These are phyloP conservation scores for Porites evermanni DNA, from an alignment of 92 coral and sea anemone species.

Conservation along the genomic window DNA sequence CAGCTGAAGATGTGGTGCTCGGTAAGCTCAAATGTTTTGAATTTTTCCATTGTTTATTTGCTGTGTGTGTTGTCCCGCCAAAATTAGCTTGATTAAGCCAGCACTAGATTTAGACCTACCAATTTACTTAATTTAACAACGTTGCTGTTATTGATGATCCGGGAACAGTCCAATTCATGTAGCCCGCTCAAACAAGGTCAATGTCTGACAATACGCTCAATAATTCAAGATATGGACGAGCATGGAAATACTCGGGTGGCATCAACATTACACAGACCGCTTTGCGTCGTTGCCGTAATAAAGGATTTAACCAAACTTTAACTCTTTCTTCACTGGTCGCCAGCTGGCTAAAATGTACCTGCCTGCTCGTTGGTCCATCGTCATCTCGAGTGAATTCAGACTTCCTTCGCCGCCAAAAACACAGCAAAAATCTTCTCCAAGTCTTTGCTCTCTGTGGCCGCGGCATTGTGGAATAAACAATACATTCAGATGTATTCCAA, in stretches of 20 bases:
- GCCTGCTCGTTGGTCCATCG: background rate
- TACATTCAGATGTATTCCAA: background rate
- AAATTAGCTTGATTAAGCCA: no score
- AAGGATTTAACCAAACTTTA: background rate
- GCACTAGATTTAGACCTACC: no score
- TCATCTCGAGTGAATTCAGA: background rate
- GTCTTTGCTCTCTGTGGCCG: background rate
- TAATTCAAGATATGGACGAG: background rate
- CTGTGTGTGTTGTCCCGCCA: no score
- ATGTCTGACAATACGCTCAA: background rate
- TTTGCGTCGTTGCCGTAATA: background rate
- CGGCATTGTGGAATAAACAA: background rate
- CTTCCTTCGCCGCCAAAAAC: background rate
- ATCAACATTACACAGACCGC: slow-evolving; percentile 1
- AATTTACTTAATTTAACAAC: no score
- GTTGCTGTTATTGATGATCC: no score
- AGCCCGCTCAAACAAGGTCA: background rate
- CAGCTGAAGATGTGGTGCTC: no score
- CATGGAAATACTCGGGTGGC: background rate
- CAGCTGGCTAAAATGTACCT: no score
- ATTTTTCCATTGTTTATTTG: no score
- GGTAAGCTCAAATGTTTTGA: no score
- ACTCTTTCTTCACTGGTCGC: background rate
- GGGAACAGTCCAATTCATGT: no score
- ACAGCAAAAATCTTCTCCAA: background rate